phyloP scores from a whole-genome alignment of 2,797 vertebrate species.

The Rhinatrema bivittatum region DNA sequence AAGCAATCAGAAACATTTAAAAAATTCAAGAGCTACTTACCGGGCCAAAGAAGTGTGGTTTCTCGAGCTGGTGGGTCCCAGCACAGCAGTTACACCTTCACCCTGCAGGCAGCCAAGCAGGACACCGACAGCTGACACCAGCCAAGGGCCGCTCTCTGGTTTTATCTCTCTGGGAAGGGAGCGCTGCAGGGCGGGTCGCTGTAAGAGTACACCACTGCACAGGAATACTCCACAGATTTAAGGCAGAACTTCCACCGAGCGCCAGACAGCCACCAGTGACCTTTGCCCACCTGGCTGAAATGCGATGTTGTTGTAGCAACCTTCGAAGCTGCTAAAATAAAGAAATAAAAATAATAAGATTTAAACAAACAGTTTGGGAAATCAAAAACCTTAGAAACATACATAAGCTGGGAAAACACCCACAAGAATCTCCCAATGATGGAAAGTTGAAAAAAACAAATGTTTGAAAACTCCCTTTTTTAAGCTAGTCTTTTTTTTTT shows the following conservation, averaged over 20 bases:
- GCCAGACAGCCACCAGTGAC: too few relatives aligned
- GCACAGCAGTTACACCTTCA: constrained; percentile 25
- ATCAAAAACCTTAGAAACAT: too few relatives aligned
- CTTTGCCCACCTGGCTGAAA: too few relatives aligned
- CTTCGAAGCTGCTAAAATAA: too few relatives aligned
- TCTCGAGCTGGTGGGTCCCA: not conserved
- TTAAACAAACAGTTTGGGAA: too few relatives aligned
- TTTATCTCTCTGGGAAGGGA: constrained; percentile 22
- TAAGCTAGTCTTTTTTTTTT: too few relatives aligned
- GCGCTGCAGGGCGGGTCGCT: constrained; percentile 17
- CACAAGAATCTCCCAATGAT: too few relatives aligned
- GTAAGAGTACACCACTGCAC: constrained; percentile 37
- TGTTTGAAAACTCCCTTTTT: too few relatives aligned
- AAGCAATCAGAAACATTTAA: not conserved
- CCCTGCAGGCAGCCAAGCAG: constrained; percentile 27
- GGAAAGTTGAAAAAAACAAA: too few relatives aligned
- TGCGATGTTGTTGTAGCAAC: too few relatives aligned
- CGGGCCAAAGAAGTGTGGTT: constrained; percentile 14
- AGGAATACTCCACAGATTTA: constrained; percentile 23
- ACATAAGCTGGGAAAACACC: too few relatives aligned
- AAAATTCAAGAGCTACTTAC: constrained; percentile 20
- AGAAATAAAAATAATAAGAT: too few relatives aligned
- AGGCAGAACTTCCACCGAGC: constrained; percentile 22
- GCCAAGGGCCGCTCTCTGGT: constrained; percentile 27
- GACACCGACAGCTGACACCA: constrained; percentile 29